Base-by-base conservation (phyloP, 92 coral and sea anemone genomes). In the Galaxea fascicularis region DNA sequence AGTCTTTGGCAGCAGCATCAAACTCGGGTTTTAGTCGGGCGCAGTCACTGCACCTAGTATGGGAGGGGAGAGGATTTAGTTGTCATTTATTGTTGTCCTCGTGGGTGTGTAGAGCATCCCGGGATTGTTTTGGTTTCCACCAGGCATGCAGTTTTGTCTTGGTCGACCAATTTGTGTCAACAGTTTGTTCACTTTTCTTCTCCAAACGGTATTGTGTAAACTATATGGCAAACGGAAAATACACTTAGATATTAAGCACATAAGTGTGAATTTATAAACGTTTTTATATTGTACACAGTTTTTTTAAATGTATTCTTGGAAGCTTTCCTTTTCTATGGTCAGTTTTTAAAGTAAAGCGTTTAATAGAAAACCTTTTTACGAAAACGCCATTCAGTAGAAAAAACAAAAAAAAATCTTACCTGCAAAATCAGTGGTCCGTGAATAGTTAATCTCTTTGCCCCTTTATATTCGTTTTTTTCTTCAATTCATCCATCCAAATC, bases 31-130 rank as follows among this genome's bases (percentile, higher is more conserved):
- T 94, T 68, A 96, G 79, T n/a, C 86, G 87, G 25, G 90, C 93
- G 65, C 99, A 96, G 60, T 96, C 99, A 66, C 99, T 96, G 85
- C 99, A 96, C 99, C 99, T 96, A 52, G 44, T 3, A 66, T 35
- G 75, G 25, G 75, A 51, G 31, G 45, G 30, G 65, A 4, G 28
- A n/a, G 65, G 46, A 53, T 66, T 66, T 30, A 46, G 8, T 64
- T 65, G 66, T 76, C 10, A 22, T 47, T 68, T 41, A 18, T 16
- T 57, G 41, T 2, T 35, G 3, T 35, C 6, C 41, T 35, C 41
- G 6, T 35, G 41, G 41, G 41, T 6, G 2, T 16, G 21, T 1
- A 14, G 56, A 49, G 56, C 22, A 56, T 56, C 3, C 60, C 0
- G 8, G 60, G 60, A 15, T 56, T 56, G 22, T 56, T 16, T 4